phyloP scores from a whole-genome alignment of 2,888 invertebrate species.

The Oscheius sp. region DNA sequence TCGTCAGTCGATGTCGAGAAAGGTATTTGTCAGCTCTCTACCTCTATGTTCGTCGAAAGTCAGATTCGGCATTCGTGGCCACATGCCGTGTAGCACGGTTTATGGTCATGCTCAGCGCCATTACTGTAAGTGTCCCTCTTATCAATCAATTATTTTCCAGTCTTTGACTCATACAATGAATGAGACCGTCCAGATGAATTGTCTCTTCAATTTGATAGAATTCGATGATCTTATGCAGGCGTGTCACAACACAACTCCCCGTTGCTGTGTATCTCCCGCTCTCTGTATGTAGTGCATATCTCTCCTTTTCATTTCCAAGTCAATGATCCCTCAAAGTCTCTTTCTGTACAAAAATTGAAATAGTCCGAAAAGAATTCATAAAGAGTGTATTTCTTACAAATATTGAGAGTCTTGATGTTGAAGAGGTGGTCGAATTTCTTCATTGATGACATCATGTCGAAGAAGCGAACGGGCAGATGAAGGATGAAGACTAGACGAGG shows the following conservation, averaged over 20 bases:
- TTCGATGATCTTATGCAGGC: slow-evolving; percentile 52
- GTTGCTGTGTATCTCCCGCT: neutral
- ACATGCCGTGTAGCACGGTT: slow-evolving; percentile 52
- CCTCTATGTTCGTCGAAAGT: slow-evolving; percentile 43
- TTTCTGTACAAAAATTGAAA: neutral
- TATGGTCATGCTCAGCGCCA: slow-evolving; percentile 53
- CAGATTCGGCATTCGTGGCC: slow-evolving; percentile 36
- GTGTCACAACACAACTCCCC: slow-evolving; percentile 33
- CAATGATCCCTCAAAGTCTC: neutral
- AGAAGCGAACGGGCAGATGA: neutral
- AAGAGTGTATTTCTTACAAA: slow-evolving; percentile 1
- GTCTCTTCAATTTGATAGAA: slow-evolving; percentile 50
- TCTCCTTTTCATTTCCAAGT: neutral
- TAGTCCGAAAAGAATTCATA: neutral
- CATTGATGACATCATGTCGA: neutral
- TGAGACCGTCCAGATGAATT: slow-evolving; percentile 43
- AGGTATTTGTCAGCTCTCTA: slow-evolving; percentile 46
- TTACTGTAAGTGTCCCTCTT: slow-evolving; percentile 39
- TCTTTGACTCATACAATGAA: slow-evolving; percentile 31
- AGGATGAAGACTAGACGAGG: slow-evolving; percentile 2
- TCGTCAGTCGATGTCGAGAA: slow-evolving; percentile 39
- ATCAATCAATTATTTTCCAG: neutral
- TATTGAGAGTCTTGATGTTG: slow-evolving; percentile 18
- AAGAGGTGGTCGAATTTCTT: slow-evolving; percentile 12
- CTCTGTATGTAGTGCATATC: neutral